These are phyloP conservation scores for Erynnis tages DNA, from an alignment of 2,888 invertebrate genomes.

Conservation along the genomic window DNA sequence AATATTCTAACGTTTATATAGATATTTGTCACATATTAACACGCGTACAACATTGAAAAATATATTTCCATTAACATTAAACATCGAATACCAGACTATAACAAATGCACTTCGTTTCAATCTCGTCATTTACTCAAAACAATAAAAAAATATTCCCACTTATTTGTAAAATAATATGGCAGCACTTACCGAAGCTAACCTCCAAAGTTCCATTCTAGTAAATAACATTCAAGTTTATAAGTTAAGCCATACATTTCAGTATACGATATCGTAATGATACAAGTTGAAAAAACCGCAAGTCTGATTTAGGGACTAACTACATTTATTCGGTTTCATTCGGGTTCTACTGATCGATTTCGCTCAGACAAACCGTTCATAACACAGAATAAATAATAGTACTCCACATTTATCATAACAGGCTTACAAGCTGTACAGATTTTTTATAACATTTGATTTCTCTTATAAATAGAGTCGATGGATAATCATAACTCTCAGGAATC, in stretches of 20 bases:
- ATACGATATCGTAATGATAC: constrained; percentile 35
- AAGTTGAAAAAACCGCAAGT: constrained; percentile 35
- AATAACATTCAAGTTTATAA: constrained; percentile 1
- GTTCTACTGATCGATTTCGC: too few species aligned
- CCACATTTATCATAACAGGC: too few species aligned
- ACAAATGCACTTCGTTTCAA: constrained; percentile 70
- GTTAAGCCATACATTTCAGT: constrained; percentile 11
- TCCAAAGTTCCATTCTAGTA: constrained; percentile 27
- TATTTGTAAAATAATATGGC: constrained; percentile 58
- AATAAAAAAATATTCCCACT: constrained; percentile 40
- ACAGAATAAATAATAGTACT: too few species aligned
- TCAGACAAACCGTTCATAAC: too few species aligned
- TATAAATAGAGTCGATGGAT: too few species aligned
- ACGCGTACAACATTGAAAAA: constrained; percentile 52
- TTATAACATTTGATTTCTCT: too few species aligned
- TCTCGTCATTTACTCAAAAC: constrained; percentile 42
- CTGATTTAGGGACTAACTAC: too few species aligned
- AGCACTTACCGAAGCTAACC: constrained; percentile 42
- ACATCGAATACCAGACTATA: constrained; percentile 44
- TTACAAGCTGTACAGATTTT: too few species aligned
- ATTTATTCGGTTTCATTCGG: too few species aligned
- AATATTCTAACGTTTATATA: constrained; percentile 43
- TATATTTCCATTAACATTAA: constrained; percentile 43
- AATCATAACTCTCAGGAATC: too few species aligned
- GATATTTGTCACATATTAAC: constrained; percentile 31